Percentiles rank a stretch among this genome's conserved stretches.
Evolutionary conservation across 2,113 vertebrate species (phyloP).

Genomic region (Amia ocellicauda): DNA sequence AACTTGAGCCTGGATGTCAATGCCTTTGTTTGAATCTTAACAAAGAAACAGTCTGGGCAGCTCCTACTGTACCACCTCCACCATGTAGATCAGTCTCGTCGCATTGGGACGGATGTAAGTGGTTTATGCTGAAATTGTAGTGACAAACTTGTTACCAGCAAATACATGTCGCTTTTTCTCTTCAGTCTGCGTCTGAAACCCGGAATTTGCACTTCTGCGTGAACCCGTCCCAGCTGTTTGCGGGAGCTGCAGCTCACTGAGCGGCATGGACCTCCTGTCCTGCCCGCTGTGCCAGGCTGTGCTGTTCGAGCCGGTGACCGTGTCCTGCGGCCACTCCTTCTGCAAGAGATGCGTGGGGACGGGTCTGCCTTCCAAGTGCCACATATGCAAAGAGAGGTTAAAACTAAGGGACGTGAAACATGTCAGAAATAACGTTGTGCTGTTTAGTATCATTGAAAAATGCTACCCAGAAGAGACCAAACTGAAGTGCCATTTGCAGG

Average conservation of each 20-base stretch:
- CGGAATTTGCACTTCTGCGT: too few species aligned
- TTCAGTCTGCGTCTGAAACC: too few species aligned
- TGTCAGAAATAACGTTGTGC: slow-evolving; percentile 66
- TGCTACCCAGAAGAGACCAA: slow-evolving; percentile 56
- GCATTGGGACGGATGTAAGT: too few species aligned
- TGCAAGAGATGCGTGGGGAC: slow-evolving; percentile 69
- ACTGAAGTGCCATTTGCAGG: slow-evolving; percentile 51
- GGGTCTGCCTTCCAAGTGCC: slow-evolving; percentile 59
- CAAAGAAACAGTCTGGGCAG: too few species aligned
- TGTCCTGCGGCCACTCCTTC: slow-evolving; percentile 78
- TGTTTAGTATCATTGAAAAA: slow-evolving; percentile 70
- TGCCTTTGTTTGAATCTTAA: too few species aligned
- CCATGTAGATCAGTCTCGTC: too few species aligned
- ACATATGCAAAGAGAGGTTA: slow-evolving; percentile 62
- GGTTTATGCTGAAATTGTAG: too few species aligned
- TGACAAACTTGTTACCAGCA: too few species aligned
- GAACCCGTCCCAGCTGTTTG: too few species aligned
- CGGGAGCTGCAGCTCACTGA: neutral
- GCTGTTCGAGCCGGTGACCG: slow-evolving; percentile 76
- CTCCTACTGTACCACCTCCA: too few species aligned
- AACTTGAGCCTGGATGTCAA: too few species aligned
- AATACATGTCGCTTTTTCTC: too few species aligned
- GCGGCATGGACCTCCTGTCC: slow-evolving; percentile 66
- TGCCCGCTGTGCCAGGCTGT: slow-evolving; percentile 72
- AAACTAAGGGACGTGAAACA: slow-evolving; percentile 48